Conservation (phyloP, 2,113 vertebrate species). For the Strix uralensis region DNA sequence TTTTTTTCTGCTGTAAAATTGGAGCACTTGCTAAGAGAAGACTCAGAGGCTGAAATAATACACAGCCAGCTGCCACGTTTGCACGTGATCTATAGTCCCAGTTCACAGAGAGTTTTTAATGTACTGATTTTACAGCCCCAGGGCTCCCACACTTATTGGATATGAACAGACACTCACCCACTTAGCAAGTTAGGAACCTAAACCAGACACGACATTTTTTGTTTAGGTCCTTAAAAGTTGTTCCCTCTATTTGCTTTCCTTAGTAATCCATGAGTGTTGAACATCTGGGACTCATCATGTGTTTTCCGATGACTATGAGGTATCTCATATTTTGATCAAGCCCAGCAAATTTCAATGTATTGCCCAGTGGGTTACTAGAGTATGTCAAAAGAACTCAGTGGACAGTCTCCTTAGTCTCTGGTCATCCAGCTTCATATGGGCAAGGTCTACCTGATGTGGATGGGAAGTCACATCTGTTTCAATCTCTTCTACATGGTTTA, state of each 20-base stretch:
- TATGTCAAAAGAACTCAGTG: background rate
- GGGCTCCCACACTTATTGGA: background rate
- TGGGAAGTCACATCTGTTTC: background rate
- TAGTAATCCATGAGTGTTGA: conserved; percentile 4
- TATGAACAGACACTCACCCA: background rate
- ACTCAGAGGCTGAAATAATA: background rate
- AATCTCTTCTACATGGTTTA: background rate
- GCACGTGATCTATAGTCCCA: background rate
- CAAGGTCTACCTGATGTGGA: background rate
- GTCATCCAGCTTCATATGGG: background rate
- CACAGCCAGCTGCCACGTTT: background rate
- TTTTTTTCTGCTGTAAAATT: background rate
- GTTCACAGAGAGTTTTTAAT: background rate
- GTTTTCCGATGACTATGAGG: conserved; percentile 4
- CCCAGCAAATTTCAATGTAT: background rate
- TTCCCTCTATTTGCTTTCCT: conserved; percentile 51
- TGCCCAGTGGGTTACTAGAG: background rate
- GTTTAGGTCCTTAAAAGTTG: conserved; percentile 22
- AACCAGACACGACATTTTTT: conserved; percentile 1
- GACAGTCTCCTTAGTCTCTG: background rate
- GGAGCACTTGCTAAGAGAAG: background rate
- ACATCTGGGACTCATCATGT: conserved; percentile 46
- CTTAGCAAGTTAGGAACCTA: conserved; percentile 17
- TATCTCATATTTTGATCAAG: background rate
- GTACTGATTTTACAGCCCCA: background rate